Evolutionary conservation across 1,140 invertebrate genomes (phyloP).

Genomic region (Drosophila lacertosa): DNA sequence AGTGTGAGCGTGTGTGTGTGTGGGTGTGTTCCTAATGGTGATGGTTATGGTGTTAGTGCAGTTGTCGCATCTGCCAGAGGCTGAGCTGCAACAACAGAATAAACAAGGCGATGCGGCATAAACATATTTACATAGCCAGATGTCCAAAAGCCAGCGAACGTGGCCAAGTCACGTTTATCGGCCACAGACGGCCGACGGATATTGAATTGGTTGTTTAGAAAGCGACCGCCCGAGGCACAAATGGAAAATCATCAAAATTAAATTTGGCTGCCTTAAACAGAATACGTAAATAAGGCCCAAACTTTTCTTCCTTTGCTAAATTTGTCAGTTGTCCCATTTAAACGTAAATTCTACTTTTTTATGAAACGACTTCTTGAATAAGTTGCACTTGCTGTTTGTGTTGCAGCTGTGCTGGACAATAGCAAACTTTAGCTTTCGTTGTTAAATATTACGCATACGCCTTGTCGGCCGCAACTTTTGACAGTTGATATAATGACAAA

Average conservation of each 20-base stretch:
- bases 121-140: constrained; percentile 64
- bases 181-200: constrained; percentile 47
- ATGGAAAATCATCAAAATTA: constrained; percentile 8
- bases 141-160: constrained; percentile 60
- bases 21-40: too few species aligned
- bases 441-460: too few species aligned
- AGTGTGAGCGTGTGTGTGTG: background rate
- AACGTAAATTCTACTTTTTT: background rate
- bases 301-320: background rate
- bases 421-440: too few species aligned
- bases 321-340: background rate
- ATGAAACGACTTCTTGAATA: too few species aligned
- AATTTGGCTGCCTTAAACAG: constrained; percentile 3
- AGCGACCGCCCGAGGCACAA: background rate
- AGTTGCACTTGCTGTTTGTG: too few species aligned
- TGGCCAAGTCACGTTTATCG: constrained; percentile 74
- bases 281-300: background rate
- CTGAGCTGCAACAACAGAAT: constrained; percentile 52
- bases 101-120: constrained; percentile 36
- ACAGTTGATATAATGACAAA: too few species aligned
- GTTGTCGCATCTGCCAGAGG: constrained; percentile 48
- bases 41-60: constrained; percentile 33
- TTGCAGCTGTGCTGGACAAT: too few species aligned
- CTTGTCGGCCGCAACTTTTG: too few species aligned
- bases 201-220: constrained; percentile 19